phyloP scores from a whole-genome alignment of 2,113 vertebrate genomes.

The Ranitomeya variabilis region DNA sequence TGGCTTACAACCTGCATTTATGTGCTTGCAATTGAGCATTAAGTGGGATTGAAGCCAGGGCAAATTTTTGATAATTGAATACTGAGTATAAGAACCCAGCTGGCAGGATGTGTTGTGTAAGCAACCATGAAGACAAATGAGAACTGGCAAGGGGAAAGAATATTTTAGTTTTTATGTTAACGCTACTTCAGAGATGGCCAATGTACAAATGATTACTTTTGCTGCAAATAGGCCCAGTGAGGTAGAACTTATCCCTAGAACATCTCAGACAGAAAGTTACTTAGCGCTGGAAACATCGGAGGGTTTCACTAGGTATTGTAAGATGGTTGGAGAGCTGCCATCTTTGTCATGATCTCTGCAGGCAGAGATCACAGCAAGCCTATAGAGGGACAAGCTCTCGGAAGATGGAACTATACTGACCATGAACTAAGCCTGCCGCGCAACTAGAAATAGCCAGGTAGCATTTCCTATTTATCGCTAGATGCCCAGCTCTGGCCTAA shows the following conservation, averaged over 20 bases:
- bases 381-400: too few relatives aligned
- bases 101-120: constrained; percentile 25
- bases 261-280: background rate
- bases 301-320: background rate
- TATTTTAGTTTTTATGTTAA: constrained; percentile 30
- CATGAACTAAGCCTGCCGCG: too few relatives aligned
- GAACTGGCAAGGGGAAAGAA: constrained; percentile 36
- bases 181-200: background rate
- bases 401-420: too few relatives aligned
- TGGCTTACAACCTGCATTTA: background rate
- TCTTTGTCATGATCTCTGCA: too few relatives aligned
- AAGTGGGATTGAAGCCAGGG: background rate
- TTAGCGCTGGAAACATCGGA: background rate
- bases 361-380: too few relatives aligned
- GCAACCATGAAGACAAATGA: constrained; percentile 40
- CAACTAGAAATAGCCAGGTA: too few relatives aligned
- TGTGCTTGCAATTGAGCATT: constrained; percentile 4
- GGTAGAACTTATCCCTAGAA: constrained; percentile 32
- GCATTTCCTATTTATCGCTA: too few relatives aligned
- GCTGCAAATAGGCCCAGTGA: constrained; percentile 21
- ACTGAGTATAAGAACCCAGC: constrained; percentile 11
- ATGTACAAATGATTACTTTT: constrained; percentile 26
- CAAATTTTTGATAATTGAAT: constrained; percentile 29
- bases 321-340: background rate
- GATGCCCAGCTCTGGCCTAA: too few relatives aligned